Evolutionary conservation across 2,113 vertebrate genomes (phyloP).

Genomic region (Podilymbus podiceps): DNA sequence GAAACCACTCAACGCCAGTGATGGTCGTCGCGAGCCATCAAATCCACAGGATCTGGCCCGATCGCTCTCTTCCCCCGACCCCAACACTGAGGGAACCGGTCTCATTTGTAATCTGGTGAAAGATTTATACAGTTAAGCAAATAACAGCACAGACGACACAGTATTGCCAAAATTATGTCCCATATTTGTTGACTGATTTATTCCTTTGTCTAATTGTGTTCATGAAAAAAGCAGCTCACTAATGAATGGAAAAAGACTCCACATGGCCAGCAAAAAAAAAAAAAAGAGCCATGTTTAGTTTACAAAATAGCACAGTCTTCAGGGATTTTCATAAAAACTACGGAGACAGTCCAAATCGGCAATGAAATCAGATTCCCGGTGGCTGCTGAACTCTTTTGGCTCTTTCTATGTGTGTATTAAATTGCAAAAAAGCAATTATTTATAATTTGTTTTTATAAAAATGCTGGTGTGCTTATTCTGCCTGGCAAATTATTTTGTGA

Average conservation of each 20-base stretch:
- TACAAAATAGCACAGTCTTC: constrained; percentile 55
- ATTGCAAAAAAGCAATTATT: constrained; percentile 59
- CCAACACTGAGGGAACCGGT: neutral
- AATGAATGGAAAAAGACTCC: constrained; percentile 62
- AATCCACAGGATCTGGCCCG: neutral
- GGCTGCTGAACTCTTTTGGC: constrained; percentile 35
- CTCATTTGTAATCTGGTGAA: constrained; percentile 43
- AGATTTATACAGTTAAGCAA: constrained; percentile 51
- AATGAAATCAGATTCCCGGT: constrained; percentile 55
- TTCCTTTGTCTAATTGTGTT: constrained; percentile 59
- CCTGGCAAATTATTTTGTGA: constrained; percentile 44
- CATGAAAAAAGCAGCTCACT: neutral
- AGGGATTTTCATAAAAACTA: constrained; percentile 55
- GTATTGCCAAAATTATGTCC: constrained; percentile 45
- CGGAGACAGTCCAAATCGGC: constrained; percentile 42
- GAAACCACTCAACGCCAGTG: neutral
- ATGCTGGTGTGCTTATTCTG: neutral
- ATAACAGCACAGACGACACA: neutral
- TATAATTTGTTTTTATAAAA: constrained; percentile 56
- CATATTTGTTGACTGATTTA: constrained; percentile 59
- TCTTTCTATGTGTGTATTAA: constrained; percentile 40
- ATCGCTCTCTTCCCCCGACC: neutral
- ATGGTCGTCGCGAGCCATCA: neutral
- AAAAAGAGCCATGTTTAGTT: constrained; percentile 16
- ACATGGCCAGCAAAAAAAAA: constrained; percentile 12